Conservation (phyloP, 1,140 invertebrate species). For the Zaprionus nigranus region DNA sequence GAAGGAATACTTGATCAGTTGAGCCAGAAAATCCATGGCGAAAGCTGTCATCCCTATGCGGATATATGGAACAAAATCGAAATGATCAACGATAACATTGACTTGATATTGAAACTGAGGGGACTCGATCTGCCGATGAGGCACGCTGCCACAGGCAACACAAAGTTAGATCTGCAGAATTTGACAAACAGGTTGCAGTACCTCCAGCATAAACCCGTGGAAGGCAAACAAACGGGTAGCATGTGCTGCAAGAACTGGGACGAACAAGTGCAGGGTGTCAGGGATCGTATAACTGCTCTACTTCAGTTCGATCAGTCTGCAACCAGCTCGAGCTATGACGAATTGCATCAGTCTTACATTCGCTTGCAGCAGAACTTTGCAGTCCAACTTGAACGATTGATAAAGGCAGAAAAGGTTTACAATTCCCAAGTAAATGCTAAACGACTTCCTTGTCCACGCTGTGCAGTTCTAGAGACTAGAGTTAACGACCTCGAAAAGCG, state of each 20-base stretch:
- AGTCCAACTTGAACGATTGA: neutral
- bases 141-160: slow-evolving; percentile 3
- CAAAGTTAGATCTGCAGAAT: slow-evolving; percentile 26
- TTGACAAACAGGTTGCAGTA: slow-evolving; percentile 33
- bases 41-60: slow-evolving; percentile 45
- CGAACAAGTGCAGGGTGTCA: neutral
- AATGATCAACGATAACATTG: slow-evolving; percentile 52
- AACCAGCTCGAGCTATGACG: neutral
- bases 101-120: slow-evolving; percentile 30
- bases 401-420: neutral
- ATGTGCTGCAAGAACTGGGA: slow-evolving; percentile 42
- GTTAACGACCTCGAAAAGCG: neutral
- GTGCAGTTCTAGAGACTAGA: neutral
- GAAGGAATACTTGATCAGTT: neutral
- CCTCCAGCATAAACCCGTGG: slow-evolving; percentile 12
- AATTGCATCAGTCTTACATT: neutral
- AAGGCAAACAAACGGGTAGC: neutral
- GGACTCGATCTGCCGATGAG: neutral
- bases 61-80: slow-evolving; percentile 56
- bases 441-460: neutral
- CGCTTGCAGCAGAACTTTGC: neutral
- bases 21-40: neutral
- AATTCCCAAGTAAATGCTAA: neutral
- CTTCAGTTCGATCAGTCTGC: neutral
- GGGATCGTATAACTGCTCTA: neutral